Evolutionary conservation across 2,888 invertebrate genomes (phyloP), one percentile per base, ranked within the genome.

Genomic region (Buathra laborator): DNA sequence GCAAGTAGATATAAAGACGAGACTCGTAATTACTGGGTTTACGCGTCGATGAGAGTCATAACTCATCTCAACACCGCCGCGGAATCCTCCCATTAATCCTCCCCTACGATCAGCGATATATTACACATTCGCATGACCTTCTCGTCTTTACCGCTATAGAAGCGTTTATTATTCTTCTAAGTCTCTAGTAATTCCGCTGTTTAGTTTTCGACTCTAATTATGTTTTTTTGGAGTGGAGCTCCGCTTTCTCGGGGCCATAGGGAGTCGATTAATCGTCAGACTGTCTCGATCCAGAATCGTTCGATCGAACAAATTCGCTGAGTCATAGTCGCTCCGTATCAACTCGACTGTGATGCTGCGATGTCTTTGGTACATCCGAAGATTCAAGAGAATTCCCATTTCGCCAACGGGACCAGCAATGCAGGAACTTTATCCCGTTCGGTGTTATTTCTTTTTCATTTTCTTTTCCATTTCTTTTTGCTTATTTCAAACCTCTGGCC

Each of bases 401-500:
- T 75, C 59, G 44, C 70, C 37, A 51, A 19, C 64, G 19, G 48
- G 29, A 29, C 24, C n/a, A n/a, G 24, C 59, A 46, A 44, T 62
- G 62, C 62, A 62, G 62, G 46, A 46, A 74, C 66, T 29, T 74
- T 44, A 66, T 66, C 70, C 59, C 70, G 43, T 44, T 62, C 71
- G 70, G 32, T 46, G 80, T 44, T 62, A 32, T 19, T 37, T 9
- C 7, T 37, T 10, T 43, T 64, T 70, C 12, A 46, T 64, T 29
- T 32, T 10, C 6, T 43, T 75, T 44, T 68, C 62, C 14, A 16
- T 79, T 68, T 72, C 46, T 85, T 81, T 77, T 85, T 74, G 77
- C 84, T 88, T 89, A 88, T 89, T 88, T 89, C 71, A 67, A 86
- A 86, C 46, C 75, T 59, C 74, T 90, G 90, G 90, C 87, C 56